These are phyloP conservation scores for Thryonomys swinderianus DNA, from an alignment of 2,113 vertebrate genomes.

Conservation along the genomic window DNA sequence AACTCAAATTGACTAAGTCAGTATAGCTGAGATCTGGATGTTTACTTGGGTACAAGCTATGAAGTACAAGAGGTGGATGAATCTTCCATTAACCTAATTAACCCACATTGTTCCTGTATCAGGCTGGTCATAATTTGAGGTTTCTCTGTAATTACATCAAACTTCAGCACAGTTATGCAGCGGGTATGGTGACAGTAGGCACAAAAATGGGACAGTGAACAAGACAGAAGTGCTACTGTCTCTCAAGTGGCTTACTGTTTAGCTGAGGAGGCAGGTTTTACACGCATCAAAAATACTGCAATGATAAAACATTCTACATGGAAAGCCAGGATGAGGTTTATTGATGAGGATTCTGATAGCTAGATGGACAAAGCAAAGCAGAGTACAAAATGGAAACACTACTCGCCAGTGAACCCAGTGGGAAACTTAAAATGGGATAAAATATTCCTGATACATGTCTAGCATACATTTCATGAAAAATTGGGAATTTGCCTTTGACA, in stretches of 20 bases:
- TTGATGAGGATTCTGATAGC: not conserved
- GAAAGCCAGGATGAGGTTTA: not conserved
- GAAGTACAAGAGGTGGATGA: too few relatives aligned
- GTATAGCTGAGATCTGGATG: too few relatives aligned
- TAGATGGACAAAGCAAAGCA: not conserved
- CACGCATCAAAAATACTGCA: not conserved
- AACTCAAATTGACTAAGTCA: too few relatives aligned
- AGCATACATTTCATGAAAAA: not conserved
- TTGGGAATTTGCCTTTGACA: not conserved
- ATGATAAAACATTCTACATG: not conserved
- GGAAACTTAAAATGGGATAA: not conserved
- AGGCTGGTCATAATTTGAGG: too few relatives aligned
- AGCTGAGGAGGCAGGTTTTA: not conserved
- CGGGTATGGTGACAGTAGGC: not conserved
- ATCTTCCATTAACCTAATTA: too few relatives aligned
- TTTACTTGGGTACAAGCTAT: too few relatives aligned
- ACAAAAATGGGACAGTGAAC: not conserved
- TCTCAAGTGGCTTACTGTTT: not conserved
- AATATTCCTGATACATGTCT: not conserved
- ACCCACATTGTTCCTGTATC: too few relatives aligned
- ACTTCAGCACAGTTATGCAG: not conserved
- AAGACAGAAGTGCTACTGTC: too few relatives aligned
- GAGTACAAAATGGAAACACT: not conserved
- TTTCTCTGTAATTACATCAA: not conserved
- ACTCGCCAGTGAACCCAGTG: not conserved